A percentile compares a stretch with the other conserved stretches of the same genome.
Evolutionary conservation across 2,113 vertebrate genomes (phyloP).

Genomic region (Eptatretus burgeri): DNA sequence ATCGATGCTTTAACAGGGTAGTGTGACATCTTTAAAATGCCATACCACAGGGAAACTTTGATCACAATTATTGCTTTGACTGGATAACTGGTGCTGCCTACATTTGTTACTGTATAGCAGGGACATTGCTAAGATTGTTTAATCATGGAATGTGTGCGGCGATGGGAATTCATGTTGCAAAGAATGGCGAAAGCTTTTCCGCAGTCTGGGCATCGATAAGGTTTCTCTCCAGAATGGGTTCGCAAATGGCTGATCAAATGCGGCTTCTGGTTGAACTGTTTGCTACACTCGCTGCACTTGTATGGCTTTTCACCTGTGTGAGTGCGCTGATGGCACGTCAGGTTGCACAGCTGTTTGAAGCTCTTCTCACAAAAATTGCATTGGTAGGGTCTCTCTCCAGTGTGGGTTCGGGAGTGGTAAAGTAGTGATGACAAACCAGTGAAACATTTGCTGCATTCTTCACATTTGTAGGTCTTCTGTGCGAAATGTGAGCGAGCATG

Average conservation of each 20-base stretch:
- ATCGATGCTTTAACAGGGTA: too few species aligned
- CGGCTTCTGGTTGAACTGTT: neutral
- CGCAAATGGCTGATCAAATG: neutral
- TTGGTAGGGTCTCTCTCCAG: constrained; percentile 1
- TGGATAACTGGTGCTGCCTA: too few species aligned
- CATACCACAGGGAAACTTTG: too few species aligned
- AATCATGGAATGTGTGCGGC: too few species aligned
- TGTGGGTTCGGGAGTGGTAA: constrained; percentile 5
- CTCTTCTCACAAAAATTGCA: neutral
- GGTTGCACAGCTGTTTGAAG: neutral
- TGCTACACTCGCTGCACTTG: neutral
- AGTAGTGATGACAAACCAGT: neutral
- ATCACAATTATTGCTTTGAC: too few species aligned
- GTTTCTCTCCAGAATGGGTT: neutral
- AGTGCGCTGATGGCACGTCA: constrained; percentile 1
- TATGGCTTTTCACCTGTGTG: constrained; percentile 3
- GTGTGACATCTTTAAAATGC: too few species aligned
- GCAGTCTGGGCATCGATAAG: constrained; percentile 2
- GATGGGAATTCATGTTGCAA: neutral
- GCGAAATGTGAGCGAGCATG: too few species aligned
- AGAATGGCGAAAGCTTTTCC: neutral
- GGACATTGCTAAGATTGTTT: too few species aligned
- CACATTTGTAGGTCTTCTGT: constrained; percentile 3
- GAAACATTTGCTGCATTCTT: neutral
- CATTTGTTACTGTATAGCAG: too few species aligned